Evolutionary conservation across 2,797 vertebrate genomes (phyloP).

Genomic region (Myoxocephalus aenaeus): DNA sequence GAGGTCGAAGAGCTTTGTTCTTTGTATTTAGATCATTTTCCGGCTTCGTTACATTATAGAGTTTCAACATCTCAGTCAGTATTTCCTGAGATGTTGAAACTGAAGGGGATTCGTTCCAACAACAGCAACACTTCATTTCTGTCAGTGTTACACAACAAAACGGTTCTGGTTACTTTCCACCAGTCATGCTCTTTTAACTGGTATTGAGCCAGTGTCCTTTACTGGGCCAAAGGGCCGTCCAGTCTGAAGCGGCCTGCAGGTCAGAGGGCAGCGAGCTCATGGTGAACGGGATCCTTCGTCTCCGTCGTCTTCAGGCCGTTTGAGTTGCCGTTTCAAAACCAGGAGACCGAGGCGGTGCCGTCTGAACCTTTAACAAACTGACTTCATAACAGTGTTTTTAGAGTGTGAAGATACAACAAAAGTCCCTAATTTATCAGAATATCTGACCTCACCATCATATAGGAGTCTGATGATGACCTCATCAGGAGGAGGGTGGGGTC

Average conservation of each 20-base stretch:
- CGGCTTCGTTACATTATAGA: neutral
- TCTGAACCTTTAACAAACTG: no score
- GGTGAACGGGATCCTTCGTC: slow-evolving; percentile 54
- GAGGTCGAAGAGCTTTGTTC: neutral
- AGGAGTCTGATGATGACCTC: no score
- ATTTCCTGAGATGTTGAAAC: neutral
- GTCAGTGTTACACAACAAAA: slow-evolving; percentile 6
- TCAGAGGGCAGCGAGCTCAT: slow-evolving; percentile 26
- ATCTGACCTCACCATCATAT: no score
- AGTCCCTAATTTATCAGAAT: no score
- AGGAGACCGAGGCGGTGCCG: no score
- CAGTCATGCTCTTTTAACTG: neutral
- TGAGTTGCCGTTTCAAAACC: slow-evolving; percentile 34
- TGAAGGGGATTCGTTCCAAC: neutral
- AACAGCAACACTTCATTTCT: neutral
- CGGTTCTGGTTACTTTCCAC: neutral
- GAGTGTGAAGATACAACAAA: no score
- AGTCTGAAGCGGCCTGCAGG: slow-evolving; percentile 6
- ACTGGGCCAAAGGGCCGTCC: neutral
- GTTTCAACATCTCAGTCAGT: neutral
- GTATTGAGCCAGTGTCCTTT: neutral
- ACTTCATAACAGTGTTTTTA: no score
- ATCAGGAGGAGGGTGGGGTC: slow-evolving; percentile 17
- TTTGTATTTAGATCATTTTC: neutral
- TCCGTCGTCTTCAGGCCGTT: slow-evolving; percentile 30